phyloP scores from a whole-genome alignment of 1,140 invertebrate species.

The Cydia splendana region DNA sequence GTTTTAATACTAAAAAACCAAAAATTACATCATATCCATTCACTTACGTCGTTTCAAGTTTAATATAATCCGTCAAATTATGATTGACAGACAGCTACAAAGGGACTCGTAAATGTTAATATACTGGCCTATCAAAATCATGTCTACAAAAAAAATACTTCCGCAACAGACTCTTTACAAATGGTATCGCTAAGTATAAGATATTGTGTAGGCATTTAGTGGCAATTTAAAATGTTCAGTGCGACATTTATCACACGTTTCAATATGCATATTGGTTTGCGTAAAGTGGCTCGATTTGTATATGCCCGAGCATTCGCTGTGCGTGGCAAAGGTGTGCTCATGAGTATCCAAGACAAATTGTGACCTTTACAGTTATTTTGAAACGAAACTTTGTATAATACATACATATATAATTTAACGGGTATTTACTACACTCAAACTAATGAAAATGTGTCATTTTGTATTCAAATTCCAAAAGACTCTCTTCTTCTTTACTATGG shows the following conservation, averaged over 20 bases:
- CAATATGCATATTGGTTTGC: constrained; percentile 27
- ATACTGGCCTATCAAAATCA: constrained; percentile 1
- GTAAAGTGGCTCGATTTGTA: constrained; percentile 23
- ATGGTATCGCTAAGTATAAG: constrained; percentile 8
- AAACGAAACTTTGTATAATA: background rate
- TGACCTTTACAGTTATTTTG: background rate
- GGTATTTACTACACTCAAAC: too few species aligned
- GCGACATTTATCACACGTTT: constrained; percentile 15
- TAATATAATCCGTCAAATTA: background rate
- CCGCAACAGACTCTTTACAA: background rate
- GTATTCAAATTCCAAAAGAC: too few species aligned
- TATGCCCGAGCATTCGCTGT: background rate
- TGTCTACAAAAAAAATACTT: background rate
- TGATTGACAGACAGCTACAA: constrained; percentile 10
- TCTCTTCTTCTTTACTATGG: too few species aligned
- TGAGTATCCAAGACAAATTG: background rate
- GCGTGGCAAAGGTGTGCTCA: background rate
- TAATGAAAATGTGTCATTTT: too few species aligned
- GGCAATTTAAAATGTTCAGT: constrained; percentile 14
- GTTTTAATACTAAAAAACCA: too few species aligned
- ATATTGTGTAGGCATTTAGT: constrained; percentile 14
- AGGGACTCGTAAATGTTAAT: constrained; percentile 9
- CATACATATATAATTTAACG: too few species aligned
- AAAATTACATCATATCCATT: too few species aligned
- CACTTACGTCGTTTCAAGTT: too few species aligned